Base-by-base conservation (phyloP, 2,113 vertebrate species). In the Herpetotheres cachinnans region DNA sequence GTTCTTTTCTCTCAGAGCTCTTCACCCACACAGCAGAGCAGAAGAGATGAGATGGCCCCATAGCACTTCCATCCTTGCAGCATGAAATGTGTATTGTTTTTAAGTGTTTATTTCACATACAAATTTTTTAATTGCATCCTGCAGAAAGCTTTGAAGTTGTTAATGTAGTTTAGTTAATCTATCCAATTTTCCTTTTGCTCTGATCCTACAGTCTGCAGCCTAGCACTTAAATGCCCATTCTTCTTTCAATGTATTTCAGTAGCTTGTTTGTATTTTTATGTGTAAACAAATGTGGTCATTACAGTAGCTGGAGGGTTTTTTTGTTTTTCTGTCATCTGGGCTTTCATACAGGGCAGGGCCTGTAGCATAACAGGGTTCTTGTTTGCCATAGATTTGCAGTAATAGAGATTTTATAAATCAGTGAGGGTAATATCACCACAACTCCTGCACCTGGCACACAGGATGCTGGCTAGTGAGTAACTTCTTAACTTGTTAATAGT, bases 381-480 rank as follows among this genome's bases (percentile, higher is more conserved):
- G 34, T 50, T 90, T 77, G 88, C 54, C 50, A 63, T 1, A 50
- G 13, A 58, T 36, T 16, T 85, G 32, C 21, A 59, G 14, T 52
- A 65, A 65, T 0, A 67, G 18, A 52, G 5, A 19, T 59, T 67
- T 86, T 80, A 29, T 38, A 56, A 65, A 69, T 32, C 44, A 52
- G 16, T 0, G 0, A 76, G 11, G 5, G 11, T 49, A 59, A 63
- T 55, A 61, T 2, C 20, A 80, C 14, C 7, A 44, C 38, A 56
- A 30, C 3, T 26, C 27, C 25, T 61, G 8, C 17, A 73, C 7
- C 30, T 47, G 36, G 10, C 9, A 27, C 29, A 82, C 1, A 7
- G 22, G 22, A 58, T 36, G 46, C 8, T 63, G 42, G 11, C 9
- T 40, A 46, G 34, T n/a, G 32, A 90, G 18, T 22, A 74, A 36